phyloP scores from a whole-genome alignment of 2,888 invertebrate genomes.

The Macaria notata region DNA sequence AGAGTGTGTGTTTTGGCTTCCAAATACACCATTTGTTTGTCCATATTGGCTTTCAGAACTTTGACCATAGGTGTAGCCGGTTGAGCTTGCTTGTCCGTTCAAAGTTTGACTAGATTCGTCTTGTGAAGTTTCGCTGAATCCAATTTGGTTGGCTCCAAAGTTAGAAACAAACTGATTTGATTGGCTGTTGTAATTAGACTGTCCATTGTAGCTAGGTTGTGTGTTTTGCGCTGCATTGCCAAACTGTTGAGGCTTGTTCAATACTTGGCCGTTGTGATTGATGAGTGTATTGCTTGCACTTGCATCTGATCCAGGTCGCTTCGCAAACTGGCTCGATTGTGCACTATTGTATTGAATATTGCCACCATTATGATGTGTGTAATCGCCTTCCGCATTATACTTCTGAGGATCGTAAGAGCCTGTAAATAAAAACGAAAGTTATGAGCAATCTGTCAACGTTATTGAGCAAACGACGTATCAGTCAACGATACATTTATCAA shows the following conservation, averaged over 20 bases:
- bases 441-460: constrained; percentile 64
- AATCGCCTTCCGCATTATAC: constrained; percentile 68
- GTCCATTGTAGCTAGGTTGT: constrained; percentile 9
- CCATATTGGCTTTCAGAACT: constrained; percentile 9
- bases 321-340: constrained; percentile 52
- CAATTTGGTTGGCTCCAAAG: constrained; percentile 12
- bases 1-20: constrained; percentile 19
- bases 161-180: constrained; percentile 4
- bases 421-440: constrained; percentile 79
- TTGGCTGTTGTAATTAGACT: constrained; percentile 9
- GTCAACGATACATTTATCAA: constrained; percentile 64
- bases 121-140: constrained; percentile 12
- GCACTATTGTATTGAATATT: constrained; percentile 52
- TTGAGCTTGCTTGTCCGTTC: constrained; percentile 13
- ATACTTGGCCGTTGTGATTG: constrained; percentile 52
- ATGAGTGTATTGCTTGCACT: constrained; percentile 51
- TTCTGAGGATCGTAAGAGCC: constrained; percentile 73
- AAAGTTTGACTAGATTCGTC: constrained; percentile 20
- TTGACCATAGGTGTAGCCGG: constrained; percentile 4
- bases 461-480: constrained; percentile 48
- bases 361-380: constrained; percentile 51
- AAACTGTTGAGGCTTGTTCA: constrained; percentile 36
- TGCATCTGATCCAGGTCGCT: constrained; percentile 48
- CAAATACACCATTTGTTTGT: constrained; percentile 11
- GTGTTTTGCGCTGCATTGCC: constrained; percentile 3